phyloP scores from a whole-genome alignment of 2,113 vertebrate genomes.

The Carassius auratus region DNA sequence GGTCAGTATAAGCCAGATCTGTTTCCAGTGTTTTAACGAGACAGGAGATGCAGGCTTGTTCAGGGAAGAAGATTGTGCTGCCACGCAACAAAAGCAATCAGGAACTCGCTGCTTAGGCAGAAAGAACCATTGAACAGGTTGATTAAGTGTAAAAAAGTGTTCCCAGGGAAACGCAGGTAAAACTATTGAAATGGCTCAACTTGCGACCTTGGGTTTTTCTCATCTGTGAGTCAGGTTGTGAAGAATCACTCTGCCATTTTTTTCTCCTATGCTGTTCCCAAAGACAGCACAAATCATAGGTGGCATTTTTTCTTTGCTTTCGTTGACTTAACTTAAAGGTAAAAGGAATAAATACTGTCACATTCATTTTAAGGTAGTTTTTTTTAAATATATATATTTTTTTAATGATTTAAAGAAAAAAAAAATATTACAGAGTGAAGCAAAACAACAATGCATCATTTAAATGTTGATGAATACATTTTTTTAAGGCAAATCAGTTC shows the following conservation, averaged over 20 bases:
- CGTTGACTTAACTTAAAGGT: not conserved
- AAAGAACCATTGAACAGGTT: conserved; percentile 52
- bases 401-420: too few relatives aligned
- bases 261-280: not conserved
- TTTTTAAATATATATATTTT: not conserved
- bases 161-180: conserved; percentile 66
- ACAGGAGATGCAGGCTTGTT: conserved; percentile 6
- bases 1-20: not conserved
- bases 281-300: conserved; percentile 36
- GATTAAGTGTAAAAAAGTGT: conserved; percentile 57
- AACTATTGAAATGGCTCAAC: conserved; percentile 56
- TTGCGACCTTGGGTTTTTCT: conserved; percentile 58
- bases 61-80: conserved; percentile 39
- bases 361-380: not conserved
- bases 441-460: not conserved
- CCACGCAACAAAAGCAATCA: conserved; percentile 61
- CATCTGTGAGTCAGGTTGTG: conserved; percentile 17
- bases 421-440: not conserved
- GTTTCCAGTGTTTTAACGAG: not conserved
- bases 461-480: not conserved
- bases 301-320: not conserved
- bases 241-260: conserved; percentile 39
- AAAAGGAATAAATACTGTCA: conserved; percentile 5
- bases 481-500: not conserved
- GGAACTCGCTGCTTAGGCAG: conserved; percentile 43